phyloP scores from a whole-genome alignment of 2,797 vertebrate species.

The Huso huso region DNA sequence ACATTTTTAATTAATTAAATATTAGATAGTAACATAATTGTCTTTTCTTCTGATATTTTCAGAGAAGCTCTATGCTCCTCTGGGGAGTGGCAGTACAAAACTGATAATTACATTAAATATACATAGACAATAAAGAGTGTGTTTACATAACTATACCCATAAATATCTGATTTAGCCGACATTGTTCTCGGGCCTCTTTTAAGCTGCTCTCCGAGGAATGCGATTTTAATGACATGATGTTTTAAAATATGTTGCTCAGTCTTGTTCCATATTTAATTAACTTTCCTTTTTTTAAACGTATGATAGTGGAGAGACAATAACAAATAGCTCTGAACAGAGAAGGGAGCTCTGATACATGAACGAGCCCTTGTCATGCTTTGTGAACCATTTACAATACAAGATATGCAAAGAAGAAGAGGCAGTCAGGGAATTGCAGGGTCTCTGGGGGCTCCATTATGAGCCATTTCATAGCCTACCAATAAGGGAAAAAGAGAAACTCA shows the following conservation, averaged over 20 bases:
- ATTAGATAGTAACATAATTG: conserved; percentile 76
- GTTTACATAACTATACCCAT: conserved; percentile 95
- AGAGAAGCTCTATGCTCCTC: conserved; percentile 75
- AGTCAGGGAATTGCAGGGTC: conserved; percentile 38
- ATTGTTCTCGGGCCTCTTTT: conserved; percentile 91
- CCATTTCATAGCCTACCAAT: conserved; percentile 28
- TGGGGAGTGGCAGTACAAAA: conserved; percentile 69
- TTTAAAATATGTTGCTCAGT: conserved; percentile 96
- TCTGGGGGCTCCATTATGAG: conserved; percentile 34
- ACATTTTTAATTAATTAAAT: conserved; percentile 66
- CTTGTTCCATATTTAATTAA: conserved; percentile 99
- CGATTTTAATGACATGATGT: conserved; percentile 98
- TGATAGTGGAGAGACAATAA: conserved; percentile 86
- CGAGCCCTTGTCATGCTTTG: conserved; percentile 84
- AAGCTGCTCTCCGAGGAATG: conserved; percentile 90
- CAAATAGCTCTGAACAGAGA: conserved; percentile 72
- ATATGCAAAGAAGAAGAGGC: conserved; percentile 24
- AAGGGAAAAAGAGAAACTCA: conserved; percentile 36
- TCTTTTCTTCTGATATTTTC: conserved; percentile 97
- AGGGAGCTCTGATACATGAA: conserved; percentile 68
- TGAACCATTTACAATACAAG: conserved; percentile 65
- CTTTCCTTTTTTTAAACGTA: conserved; percentile 90
- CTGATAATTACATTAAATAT: conserved; percentile 86
- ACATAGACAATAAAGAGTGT: conserved; percentile 80
- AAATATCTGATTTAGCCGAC: conserved; percentile 98